Evolutionary conservation across 1,140 invertebrate species (phyloP).

Genomic region (Achroia grisella): DNA sequence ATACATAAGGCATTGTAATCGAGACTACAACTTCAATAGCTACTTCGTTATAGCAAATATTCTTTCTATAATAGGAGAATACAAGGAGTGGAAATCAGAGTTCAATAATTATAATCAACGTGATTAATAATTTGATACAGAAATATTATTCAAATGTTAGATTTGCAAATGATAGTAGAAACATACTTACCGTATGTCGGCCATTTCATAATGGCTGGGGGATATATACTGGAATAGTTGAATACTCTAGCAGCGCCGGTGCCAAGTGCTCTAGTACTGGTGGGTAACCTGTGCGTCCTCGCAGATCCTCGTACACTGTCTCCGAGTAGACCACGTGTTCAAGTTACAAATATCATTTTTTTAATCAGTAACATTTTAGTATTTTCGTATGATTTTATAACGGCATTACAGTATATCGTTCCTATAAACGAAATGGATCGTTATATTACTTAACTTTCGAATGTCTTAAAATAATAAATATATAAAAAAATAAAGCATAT

Average conservation of each 20-base stretch:
- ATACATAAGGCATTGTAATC: conserved; percentile 10
- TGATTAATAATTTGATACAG: neutral
- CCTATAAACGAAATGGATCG: conserved; percentile 19
- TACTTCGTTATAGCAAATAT: conserved; percentile 31
- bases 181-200: conserved; percentile 46
- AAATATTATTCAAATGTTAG: conserved; percentile 21
- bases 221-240: conserved; percentile 49
- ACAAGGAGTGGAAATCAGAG: conserved; percentile 23
- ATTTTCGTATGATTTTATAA: conserved; percentile 37
- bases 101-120: conserved; percentile 8
- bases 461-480: too few relatives aligned
- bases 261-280: conserved; percentile 41
- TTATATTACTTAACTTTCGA: conserved; percentile 11
- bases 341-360: conserved; percentile 40
- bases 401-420: conserved; percentile 17
- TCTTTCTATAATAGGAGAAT: conserved; percentile 32
- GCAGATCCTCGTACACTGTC: conserved; percentile 36
- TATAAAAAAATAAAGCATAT: neutral
- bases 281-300: conserved; percentile 48
- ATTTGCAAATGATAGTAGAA: conserved; percentile 20
- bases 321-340: conserved; percentile 25
- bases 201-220: conserved; percentile 46
- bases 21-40: conserved; percentile 17
- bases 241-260: conserved; percentile 29
- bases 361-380: conserved; percentile 37